A percentile compares a stretch with the other conserved stretches of the same genome.
Evolutionary conservation across 2,113 vertebrate genomes (phyloP).

Genomic region (Fregetta grallaria): DNA sequence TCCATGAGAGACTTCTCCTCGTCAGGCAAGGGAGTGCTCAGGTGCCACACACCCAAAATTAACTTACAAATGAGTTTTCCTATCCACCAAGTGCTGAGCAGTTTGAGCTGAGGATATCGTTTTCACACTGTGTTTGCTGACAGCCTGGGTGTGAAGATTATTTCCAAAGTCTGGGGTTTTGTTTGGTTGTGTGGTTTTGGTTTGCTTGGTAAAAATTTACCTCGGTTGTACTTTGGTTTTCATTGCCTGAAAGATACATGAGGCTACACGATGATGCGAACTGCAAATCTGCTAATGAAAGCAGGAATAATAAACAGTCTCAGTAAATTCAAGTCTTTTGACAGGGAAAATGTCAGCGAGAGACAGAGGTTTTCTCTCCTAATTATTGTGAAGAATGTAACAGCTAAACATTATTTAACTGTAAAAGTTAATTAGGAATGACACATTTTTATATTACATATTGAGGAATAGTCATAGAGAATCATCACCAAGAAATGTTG

Average conservation of each 20-base stretch:
- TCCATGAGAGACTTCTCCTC: neutral
- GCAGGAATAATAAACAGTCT: neutral
- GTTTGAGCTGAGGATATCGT: neutral
- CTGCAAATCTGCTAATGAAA: neutral
- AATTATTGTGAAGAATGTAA: neutral
- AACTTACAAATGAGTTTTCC: neutral
- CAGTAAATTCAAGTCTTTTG: neutral
- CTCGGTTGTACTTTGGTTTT: neutral
- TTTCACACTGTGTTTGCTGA: neutral
- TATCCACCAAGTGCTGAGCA: neutral
- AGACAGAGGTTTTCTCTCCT: neutral
- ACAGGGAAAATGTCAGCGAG: neutral
- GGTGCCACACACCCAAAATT: neutral
- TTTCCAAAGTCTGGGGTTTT: neutral
- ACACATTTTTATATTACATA: neutral
- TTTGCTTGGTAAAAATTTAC: neutral
- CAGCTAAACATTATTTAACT: neutral
- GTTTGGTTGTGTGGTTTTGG: neutral
- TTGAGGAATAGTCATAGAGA: neutral
- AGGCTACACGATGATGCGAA: rapidly evolving
- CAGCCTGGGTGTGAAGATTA: neutral
- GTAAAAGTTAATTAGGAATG: neutral
- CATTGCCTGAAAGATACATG: neutral
- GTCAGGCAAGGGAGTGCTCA: neutral
- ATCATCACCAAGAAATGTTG: neutral